phyloP scores from a whole-genome alignment of 2,797 vertebrate genomes.

The Chloroceryle amazona region DNA sequence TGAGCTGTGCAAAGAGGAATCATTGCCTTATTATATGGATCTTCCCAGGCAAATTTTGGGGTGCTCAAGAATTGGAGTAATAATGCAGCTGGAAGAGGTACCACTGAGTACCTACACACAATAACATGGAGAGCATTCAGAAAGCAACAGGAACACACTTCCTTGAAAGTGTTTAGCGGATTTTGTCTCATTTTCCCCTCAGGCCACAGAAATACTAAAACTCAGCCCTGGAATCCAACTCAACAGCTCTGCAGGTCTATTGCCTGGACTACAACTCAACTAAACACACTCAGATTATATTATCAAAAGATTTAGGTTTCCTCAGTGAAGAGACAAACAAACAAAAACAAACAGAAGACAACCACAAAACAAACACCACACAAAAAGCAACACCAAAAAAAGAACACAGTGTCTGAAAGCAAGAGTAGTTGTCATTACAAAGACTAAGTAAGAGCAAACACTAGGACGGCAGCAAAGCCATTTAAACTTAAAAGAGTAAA shows the following conservation, averaged over 20 bases:
- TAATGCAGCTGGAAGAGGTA: neutral
- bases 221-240: neutral
- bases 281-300: too few relatives aligned
- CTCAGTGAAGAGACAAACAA: neutral
- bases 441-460: neutral
- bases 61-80: neutral
- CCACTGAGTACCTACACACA: neutral
- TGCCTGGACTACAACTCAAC: neutral
- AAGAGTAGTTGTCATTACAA: neutral
- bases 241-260: neutral
- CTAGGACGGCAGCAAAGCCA: neutral
- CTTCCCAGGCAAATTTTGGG: neutral
- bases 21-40: neutral
- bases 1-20: neutral
- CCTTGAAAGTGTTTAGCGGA: accelerated
- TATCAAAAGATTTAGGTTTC: neutral
- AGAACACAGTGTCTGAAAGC: neutral
- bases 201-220: neutral
- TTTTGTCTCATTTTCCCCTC: neutral
- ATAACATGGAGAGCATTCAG: neutral
- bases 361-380: too few relatives aligned
- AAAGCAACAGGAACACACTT: neutral
- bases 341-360: neutral
- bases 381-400: neutral
- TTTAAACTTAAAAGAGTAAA: neutral